Conservation (phyloP, 2,797 vertebrate genomes). For the Lates japonicus region DNA sequence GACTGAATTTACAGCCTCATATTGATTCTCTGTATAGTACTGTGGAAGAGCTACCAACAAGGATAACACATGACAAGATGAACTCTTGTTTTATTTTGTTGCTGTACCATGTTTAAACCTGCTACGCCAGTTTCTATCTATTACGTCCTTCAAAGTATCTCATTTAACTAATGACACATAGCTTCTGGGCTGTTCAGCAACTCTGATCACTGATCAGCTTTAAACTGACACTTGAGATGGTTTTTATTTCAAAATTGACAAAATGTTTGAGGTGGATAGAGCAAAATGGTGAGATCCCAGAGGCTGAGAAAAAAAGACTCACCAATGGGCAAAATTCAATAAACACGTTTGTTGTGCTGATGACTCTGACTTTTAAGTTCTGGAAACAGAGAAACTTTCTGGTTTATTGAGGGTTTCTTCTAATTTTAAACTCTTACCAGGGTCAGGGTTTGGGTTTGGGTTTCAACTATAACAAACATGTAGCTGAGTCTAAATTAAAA, state of each 20-base stretch:
- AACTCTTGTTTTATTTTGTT: background rate
- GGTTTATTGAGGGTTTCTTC: too few relatives aligned
- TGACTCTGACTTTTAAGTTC: background rate
- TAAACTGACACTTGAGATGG: background rate
- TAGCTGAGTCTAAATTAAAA: too few relatives aligned
- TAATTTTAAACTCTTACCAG: background rate
- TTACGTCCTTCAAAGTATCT: background rate
- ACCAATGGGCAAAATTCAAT: background rate
- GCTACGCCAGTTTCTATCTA: background rate
- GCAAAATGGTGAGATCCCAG: background rate
- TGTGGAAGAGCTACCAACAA: background rate
- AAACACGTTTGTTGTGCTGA: background rate
- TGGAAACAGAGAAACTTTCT: background rate
- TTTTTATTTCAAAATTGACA: background rate
- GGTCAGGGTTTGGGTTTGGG: too few relatives aligned
- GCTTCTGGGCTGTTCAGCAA: background rate
- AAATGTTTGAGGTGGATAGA: background rate
- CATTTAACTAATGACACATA: background rate
- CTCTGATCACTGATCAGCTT: background rate
- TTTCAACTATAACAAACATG: background rate
- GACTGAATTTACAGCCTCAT: constrained; percentile 8
- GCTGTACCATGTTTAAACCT: background rate
- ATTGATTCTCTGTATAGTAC: background rate
- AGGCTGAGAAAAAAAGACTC: background rate
- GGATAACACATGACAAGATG: background rate